Base-by-base conservation (phyloP, 1,140 invertebrate species). In the Melanaphis sacchari region DNA sequence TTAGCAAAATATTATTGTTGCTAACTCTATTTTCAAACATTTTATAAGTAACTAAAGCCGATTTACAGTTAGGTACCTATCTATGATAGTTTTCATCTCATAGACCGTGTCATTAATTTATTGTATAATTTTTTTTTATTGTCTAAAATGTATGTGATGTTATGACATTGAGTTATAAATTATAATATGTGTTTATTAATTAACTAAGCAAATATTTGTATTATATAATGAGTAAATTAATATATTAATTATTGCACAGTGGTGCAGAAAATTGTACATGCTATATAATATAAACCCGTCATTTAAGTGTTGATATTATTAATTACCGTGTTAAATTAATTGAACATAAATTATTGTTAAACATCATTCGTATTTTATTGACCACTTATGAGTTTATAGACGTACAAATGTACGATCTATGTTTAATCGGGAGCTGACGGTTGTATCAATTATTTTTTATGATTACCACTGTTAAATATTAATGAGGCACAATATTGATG, bases 371-470 rank as follows among this genome's bases (percentile, higher is more conserved):
- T 76, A 76, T 76, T 76, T 76, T 76, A 76, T 76, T 76, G 59
- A 76, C n/a, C 59, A 76, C 59, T 76, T 76, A 76, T n/a, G 31
- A 76, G 31, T 76, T 76, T 76, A n/a, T 76, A n/a, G n/a, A 76
- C 59, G 59, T n/a, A 76, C 59, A n/a, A 76, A 76, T 76, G 59
- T 76, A n/a, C 59, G n/a, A 76, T n/a, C 31, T n/a, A 76, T 76
- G 59, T 76, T n/a, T 15, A 18, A 76, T n/a, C 59, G 36, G 31
- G 59, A 76, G 59, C 59, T 76, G 59, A 76, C 59, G 59, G 31
- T 76, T 76, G n/a, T 76, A 76, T 76, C 31, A 76, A 76, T 76
- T 76, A 76, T 76, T n/a, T 76, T n/a, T 76, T 76, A 76, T 36
- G 59, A 36, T 76, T 31, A n/a, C 59, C 59, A 4, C 59, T 76